These are phyloP conservation scores for Cyphomyrmex costatus DNA, from an alignment of 1,140 invertebrate genomes.

Conservation along the genomic window DNA sequence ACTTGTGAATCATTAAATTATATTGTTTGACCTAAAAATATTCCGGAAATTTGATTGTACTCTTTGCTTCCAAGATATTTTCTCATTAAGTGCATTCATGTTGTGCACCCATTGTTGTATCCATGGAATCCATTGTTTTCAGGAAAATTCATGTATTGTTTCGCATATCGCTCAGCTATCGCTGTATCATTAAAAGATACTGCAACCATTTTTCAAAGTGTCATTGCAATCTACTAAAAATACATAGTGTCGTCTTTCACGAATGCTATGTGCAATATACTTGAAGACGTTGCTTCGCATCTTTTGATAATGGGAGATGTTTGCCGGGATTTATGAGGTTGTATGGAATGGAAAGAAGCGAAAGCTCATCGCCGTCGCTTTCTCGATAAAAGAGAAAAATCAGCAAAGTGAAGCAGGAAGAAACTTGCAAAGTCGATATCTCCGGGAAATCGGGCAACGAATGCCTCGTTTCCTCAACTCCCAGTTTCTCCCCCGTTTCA, in stretches of 20 bases:
- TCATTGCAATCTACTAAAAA: conserved; percentile 6
- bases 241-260: conserved; percentile 15
- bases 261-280: background rate
- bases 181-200: conserved; percentile 16
- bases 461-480: conserved; percentile 23
- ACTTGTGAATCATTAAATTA: conserved; percentile 6
- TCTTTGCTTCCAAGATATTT: background rate
- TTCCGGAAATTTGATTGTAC: background rate
- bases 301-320: conserved; percentile 53
- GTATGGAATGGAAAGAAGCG: background rate
- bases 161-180: conserved; percentile 5
- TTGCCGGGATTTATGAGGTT: conserved; percentile 51
- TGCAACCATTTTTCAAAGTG: conserved; percentile 34
- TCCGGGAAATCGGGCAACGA: conserved; percentile 16
- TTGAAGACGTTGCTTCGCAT: conserved; percentile 3
- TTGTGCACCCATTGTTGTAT: conserved; percentile 1
- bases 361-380: conserved; percentile 1
- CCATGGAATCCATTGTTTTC: conserved; percentile 1
- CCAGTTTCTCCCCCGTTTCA: background rate
- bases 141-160: conserved; percentile 18
- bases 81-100: background rate
- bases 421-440: conserved; percentile 51
- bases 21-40: background rate
- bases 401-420: conserved; percentile 23
- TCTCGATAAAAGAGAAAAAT: conserved; percentile 40